Percentiles rank a stretch among this genome's conserved stretches.
These are phyloP conservation scores for Microplitis deprimator DNA, from an alignment of 2,888 invertebrate species.

Conservation along the genomic window DNA sequence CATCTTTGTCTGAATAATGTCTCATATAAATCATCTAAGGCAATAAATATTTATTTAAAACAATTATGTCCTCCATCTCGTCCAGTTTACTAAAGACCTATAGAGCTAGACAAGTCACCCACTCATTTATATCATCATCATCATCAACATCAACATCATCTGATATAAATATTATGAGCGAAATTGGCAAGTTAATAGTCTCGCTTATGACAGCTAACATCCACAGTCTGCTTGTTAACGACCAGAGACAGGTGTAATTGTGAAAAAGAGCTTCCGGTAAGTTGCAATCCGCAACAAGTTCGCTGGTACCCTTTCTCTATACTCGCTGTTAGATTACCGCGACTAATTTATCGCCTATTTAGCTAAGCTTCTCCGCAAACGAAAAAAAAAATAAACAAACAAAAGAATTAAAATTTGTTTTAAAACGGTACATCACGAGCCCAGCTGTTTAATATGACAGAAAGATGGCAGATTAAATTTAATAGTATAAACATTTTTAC, in stretches of 20 bases:
- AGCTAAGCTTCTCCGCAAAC: too few species aligned
- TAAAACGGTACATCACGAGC: not conserved
- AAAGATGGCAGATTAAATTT: not conserved
- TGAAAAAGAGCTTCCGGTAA: constrained; percentile 1
- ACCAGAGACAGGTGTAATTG: constrained; percentile 3
- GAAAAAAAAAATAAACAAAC: not conserved
- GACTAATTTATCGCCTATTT: not conserved
- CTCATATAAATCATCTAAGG: not conserved
- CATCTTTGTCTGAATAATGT: not conserved
- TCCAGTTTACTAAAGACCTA: not conserved
- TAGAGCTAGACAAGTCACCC: not conserved
- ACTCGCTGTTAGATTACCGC: not conserved
- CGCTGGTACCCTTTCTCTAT: not conserved
- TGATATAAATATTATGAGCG: constrained; percentile 8
- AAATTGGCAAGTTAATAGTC: constrained; percentile 17
- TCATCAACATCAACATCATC: too few species aligned
- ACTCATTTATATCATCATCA: not conserved
- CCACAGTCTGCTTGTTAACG: not conserved
- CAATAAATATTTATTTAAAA: constrained; percentile 6
- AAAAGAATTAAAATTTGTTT: not conserved
- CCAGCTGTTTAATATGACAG: not conserved
- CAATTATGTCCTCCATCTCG: not conserved
- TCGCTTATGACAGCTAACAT: not conserved
- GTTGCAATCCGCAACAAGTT: not conserved
- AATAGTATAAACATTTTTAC: not conserved